phyloP scores from a whole-genome alignment of 2,797 vertebrate species.

The Rhinogobio ventralis region DNA sequence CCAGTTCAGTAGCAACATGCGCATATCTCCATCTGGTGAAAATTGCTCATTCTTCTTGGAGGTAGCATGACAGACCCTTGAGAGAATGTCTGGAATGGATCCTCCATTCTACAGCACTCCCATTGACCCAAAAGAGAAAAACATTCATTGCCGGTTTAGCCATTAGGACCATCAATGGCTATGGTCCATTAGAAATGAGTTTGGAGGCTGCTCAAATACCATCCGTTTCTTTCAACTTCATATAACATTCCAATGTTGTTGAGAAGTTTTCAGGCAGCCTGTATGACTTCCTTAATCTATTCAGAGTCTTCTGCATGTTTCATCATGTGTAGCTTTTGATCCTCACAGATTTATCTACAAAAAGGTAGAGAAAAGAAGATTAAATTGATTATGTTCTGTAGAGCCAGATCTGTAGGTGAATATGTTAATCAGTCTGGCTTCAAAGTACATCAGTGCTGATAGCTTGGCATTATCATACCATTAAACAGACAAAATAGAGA shows the following conservation, averaged over 20 bases:
- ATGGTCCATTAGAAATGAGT: conserved; percentile 30
- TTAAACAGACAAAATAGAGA: conserved; percentile 9
- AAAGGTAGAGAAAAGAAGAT: conserved; percentile 19
- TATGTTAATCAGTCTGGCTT: conserved; percentile 21
- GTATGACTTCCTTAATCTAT: conserved; percentile 15
- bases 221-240: background rate
- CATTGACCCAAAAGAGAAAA: conserved; percentile 49
- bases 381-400: background rate
- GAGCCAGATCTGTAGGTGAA: background rate
- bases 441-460: background rate
- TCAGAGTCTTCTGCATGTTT: conserved; percentile 30
- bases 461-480: conserved; percentile 15
- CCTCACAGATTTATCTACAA: conserved; percentile 23
- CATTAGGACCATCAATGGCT: conserved; percentile 21
- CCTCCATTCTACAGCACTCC: conserved; percentile 32
- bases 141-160: conserved; percentile 24
- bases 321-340: conserved; percentile 37
- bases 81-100: conserved; percentile 50
- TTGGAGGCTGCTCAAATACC: conserved; percentile 8
- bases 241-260: background rate
- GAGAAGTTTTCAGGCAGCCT: conserved; percentile 23
- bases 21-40: conserved; percentile 46
- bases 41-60: conserved; percentile 57
- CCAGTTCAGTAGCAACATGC: conserved; percentile 17
- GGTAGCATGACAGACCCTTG: conserved; percentile 32